Evolutionary conservation across 37 sponge, comb jelly and placozoan species (phyloP).

Genomic region (Eunapius fragilis): DNA sequence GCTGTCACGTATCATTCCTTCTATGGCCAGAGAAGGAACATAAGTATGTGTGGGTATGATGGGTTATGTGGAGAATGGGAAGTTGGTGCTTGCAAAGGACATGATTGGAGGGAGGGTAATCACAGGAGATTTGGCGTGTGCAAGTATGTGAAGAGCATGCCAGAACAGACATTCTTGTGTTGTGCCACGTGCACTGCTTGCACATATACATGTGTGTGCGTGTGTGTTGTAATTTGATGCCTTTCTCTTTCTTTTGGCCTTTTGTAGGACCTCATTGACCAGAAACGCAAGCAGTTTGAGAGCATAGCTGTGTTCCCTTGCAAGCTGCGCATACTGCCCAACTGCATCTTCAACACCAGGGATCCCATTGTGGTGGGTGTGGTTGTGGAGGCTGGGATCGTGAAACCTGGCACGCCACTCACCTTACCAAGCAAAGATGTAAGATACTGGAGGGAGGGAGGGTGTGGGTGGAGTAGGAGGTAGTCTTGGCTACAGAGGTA

Average conservation of each 20-base stretch:
- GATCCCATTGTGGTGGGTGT: slow-evolving; percentile 99
- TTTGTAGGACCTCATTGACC: slow-evolving; percentile 68
- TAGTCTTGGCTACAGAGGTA: no score
- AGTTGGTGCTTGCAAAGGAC: no score
- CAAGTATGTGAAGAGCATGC: neutral
- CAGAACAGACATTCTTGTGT: no score
- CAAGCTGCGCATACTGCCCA: slow-evolving; percentile 88
- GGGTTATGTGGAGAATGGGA: no score
- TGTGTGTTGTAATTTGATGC: neutral
- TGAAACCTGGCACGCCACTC: slow-evolving; percentile 84
- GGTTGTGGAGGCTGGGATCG: slow-evolving; percentile 79
- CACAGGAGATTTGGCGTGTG: no score
- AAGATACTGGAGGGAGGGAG: neutral
- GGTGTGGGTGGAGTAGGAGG: neutral
- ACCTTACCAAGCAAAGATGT: slow-evolving; percentile 80
- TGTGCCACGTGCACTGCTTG: no score
- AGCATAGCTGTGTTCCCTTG: slow-evolving; percentile 93
- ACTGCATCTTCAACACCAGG: slow-evolving; percentile 95
- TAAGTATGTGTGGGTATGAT: no score
- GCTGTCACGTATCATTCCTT: no score
- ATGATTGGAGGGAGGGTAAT: no score
- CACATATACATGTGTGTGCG: neutral
- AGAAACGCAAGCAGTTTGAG: slow-evolving; percentile 79
- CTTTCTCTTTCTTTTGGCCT: neutral
- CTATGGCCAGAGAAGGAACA: no score